A percentile compares a stretch with the other conserved stretches of the same genome.
phyloP scores from a whole-genome alignment of 2,113 vertebrate species.

The Lipotes vexillifer region DNA sequence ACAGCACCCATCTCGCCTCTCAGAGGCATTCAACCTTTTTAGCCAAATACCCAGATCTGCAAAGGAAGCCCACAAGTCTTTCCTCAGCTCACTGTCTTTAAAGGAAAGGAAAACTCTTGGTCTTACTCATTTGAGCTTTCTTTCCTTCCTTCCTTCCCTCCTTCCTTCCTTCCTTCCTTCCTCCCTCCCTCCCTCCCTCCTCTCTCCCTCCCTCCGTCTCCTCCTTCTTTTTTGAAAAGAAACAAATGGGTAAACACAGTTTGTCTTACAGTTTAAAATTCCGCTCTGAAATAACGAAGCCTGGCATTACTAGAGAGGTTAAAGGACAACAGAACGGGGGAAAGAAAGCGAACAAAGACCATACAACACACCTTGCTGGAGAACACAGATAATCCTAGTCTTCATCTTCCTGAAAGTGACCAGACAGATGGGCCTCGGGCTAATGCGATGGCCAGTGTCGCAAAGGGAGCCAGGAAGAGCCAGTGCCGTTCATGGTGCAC shows the following conservation, averaged over 20 bases:
- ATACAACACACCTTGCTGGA: neutral
- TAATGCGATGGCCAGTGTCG: rapidly evolving
- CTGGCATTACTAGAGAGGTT: neutral
- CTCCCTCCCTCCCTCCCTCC: no score
- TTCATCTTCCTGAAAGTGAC: neutral
- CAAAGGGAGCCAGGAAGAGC: neutral
- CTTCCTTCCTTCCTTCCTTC: neutral
- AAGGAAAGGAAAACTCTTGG: conserved; percentile 32
- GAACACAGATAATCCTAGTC: neutral
- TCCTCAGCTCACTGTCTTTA: neutral
- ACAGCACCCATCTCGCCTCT: neutral
- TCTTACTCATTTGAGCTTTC: conserved; percentile 3
- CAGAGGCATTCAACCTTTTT: neutral
- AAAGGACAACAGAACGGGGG: neutral
- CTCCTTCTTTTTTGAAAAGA: neutral
- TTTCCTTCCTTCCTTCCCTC: neutral
- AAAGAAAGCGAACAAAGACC: neutral
- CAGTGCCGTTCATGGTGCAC: rapidly evolving
- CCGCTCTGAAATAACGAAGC: neutral
- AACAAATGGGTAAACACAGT: conserved; percentile 26
- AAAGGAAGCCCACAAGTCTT: neutral
- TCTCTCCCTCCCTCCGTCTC: neutral
- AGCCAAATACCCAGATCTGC: neutral
- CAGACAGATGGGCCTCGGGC: neutral
- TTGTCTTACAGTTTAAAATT: conserved; percentile 27